Percentiles rank a stretch among this genome's conserved stretches.
Evolutionary conservation across 2,888 invertebrate genomes (phyloP).

Genomic region (Cosmopolites sordidus): DNA sequence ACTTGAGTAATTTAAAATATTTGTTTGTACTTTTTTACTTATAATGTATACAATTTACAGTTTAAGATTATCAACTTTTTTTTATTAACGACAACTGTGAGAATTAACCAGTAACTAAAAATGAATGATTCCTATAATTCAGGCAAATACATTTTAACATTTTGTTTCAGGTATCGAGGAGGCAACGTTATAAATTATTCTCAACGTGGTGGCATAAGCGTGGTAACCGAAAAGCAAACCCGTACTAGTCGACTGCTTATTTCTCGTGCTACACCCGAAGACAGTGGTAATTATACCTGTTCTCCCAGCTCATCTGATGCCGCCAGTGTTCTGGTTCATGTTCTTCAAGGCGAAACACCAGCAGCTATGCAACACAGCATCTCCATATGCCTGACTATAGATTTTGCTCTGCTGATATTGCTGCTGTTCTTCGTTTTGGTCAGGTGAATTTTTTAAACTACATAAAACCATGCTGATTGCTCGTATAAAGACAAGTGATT

Average conservation of each 20-base stretch:
- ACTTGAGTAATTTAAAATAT: too few relatives aligned
- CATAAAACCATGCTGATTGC: neutral
- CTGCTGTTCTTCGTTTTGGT: conserved; percentile 39
- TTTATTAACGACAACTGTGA: too few relatives aligned
- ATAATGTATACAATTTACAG: too few relatives aligned
- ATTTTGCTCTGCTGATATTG: conserved; percentile 36
- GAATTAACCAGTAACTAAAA: too few relatives aligned
- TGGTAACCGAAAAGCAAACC: conserved; percentile 80
- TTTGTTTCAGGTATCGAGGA: conserved; percentile 59
- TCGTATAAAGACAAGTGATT: neutral
- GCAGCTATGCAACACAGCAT: conserved; percentile 50
- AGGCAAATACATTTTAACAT: too few relatives aligned
- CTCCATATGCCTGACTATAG: conserved; percentile 38
- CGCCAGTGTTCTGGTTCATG: conserved; percentile 56
- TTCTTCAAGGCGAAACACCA: conserved; percentile 53
- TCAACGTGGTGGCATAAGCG: conserved; percentile 77
- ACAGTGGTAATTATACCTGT: conserved; percentile 88
- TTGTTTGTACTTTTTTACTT: too few relatives aligned
- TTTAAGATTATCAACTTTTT: too few relatives aligned
- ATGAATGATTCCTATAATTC: too few relatives aligned
- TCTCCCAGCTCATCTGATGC: conserved; percentile 60
- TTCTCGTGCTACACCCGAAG: conserved; percentile 73
- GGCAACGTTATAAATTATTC: conserved; percentile 79
- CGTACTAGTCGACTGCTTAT: conserved; percentile 80
- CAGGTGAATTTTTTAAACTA: conserved; percentile 36